These are phyloP conservation scores for Apis laboriosa DNA, from an alignment of 1,140 invertebrate genomes.

Conservation along the genomic window DNA sequence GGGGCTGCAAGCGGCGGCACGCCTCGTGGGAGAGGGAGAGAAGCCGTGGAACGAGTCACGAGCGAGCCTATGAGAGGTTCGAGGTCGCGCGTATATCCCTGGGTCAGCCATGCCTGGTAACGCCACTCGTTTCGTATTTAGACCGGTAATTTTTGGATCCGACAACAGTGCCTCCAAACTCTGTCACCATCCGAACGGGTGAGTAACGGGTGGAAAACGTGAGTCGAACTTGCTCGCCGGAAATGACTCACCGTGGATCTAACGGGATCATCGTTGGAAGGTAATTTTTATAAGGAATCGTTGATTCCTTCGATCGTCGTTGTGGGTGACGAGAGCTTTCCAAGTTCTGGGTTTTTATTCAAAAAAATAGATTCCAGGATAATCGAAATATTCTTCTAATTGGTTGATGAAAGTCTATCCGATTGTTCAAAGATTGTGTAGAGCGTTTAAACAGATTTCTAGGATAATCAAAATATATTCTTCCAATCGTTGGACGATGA, in stretches of 20 bases:
- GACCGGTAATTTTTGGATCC: slow-evolving; percentile 14
- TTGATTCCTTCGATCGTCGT: too few relatives aligned
- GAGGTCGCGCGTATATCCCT: slow-evolving; percentile 53
- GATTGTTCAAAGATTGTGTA: too few relatives aligned
- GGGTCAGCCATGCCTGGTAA: not conserved
- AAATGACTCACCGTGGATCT: not conserved
- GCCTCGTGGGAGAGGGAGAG: slow-evolving; percentile 5
- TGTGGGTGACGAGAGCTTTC: too few relatives aligned
- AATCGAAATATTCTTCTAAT: too few relatives aligned
- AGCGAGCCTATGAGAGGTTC: slow-evolving; percentile 62
- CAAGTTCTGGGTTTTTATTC: too few relatives aligned
- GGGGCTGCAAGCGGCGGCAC: not conserved
- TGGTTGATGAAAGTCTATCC: too few relatives aligned
- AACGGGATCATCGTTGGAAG: too few relatives aligned
- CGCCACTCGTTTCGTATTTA: slow-evolving; percentile 1
- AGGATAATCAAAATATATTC: too few relatives aligned
- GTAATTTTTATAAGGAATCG: too few relatives aligned
- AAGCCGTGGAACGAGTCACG: slow-evolving; percentile 35
- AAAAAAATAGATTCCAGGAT: not conserved
- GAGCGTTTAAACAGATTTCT: too few relatives aligned
- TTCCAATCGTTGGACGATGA: too few relatives aligned
- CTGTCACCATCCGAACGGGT: not conserved
- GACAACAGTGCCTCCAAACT: not conserved
- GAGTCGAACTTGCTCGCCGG: not conserved
- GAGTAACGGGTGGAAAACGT: not conserved